Conservation (phyloP, 2,888 invertebrate genomes). For the Hirtodrosophila histrioides region DNA sequence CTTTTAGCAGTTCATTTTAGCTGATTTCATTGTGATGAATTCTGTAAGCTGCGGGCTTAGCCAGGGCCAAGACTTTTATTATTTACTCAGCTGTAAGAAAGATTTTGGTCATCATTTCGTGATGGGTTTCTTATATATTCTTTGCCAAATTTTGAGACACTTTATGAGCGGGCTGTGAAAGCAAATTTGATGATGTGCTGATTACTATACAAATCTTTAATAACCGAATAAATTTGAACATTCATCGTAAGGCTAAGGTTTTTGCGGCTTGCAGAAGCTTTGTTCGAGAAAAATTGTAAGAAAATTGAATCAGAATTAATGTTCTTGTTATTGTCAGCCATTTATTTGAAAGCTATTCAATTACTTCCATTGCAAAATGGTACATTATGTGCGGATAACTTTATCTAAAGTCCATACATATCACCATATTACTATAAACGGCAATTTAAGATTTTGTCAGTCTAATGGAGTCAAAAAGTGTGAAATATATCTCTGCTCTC, state of each 20-base stretch:
- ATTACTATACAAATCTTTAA: constrained; percentile 19
- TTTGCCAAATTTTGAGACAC: background rate
- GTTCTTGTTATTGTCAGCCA: no score
- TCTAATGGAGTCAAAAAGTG: no score
- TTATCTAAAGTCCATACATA: no score
- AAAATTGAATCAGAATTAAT: no score
- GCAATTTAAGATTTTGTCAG: no score
- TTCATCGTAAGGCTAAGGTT: background rate
- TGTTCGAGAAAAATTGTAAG: no score
- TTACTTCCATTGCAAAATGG: no score
- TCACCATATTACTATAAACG: no score
- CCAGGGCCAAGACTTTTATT: constrained; percentile 33
- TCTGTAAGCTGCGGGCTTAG: constrained; percentile 48
- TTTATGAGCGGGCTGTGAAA: constrained; percentile 10
- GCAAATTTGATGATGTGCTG: constrained; percentile 32
- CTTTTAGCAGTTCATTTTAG: constrained; percentile 43
- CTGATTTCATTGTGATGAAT: constrained; percentile 72
- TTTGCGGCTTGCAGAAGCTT: background rate
- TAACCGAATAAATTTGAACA: constrained; percentile 7
- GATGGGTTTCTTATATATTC: constrained; percentile 30
- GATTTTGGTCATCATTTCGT: constrained; percentile 52
- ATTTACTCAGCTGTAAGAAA: constrained; percentile 51
- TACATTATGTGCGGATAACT: no score
- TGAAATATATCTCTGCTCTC: no score
- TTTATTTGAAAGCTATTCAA: no score